Evolutionary conservation across 2,113 vertebrate genomes (phyloP), one percentile per base, ranked within the genome.

Genomic region (Podarcis raffonei): DNA sequence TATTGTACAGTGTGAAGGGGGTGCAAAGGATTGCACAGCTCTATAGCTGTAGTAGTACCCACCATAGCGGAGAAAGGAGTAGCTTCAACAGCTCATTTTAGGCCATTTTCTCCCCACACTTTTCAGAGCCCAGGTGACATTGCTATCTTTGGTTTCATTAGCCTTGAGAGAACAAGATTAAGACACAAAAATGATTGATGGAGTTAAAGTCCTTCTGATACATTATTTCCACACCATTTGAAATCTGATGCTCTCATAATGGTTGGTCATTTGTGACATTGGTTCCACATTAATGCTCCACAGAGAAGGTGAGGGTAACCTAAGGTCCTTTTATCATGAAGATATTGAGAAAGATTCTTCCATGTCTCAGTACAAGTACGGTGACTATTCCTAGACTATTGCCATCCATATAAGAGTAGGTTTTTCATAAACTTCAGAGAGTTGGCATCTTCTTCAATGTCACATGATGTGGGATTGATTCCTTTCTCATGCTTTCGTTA

Each of bases 171-270:
- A 0, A 6, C 1, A 53, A 25, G 32, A 71, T n/a, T 69, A 53
- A 75, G 59, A 23, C 32, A 39, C 20, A 57, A n/a, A 35, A 68
- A 42, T 62, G 48, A 79, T 84, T 84, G 65, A 83, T 48, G 18
- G 62, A 72, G 37, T 42, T 48, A 32, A 59, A 27, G 30, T 86
- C 22, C 9, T 83, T 75, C 37, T 77, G 65, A 32, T 71, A 6
- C 15, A 42, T 86, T 27, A 59, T 90, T 87, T 87, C 48, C 80
- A 87, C 32, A 35, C 35, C 74, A 83, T 83, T 62, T 77, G 48
- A 25, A 87, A 65, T 62, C 48, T 62, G 81, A 35, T 53, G 15
- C 48, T 79, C 35, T 74, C 48, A 69, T 84, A 78, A 39, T 74
- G 59, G 25, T 83, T 87, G 75, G 85, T 27, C 89, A 72, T 84